Conservation (phyloP, 2,113 vertebrate species). For the Saguinus imperator region DNA sequence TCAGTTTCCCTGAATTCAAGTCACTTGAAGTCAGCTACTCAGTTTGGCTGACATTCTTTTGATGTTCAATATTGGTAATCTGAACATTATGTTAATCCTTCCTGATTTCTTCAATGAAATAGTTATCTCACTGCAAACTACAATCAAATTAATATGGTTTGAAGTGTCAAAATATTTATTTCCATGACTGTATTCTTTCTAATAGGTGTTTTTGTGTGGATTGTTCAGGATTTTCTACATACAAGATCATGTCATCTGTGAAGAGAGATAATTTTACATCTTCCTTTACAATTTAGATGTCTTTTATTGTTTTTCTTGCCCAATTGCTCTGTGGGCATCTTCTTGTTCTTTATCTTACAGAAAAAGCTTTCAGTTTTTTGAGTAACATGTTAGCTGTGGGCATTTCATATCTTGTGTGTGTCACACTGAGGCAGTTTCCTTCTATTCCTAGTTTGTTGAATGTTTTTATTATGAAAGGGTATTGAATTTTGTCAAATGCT, state of each 20-base stretch:
- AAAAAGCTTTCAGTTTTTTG: not conserved
- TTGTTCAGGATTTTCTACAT: not conserved
- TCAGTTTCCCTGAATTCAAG: not conserved
- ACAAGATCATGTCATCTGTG: not conserved
- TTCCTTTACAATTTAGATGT: not conserved
- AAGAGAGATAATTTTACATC: not conserved
- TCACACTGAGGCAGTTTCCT: not conserved
- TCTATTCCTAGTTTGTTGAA: not conserved
- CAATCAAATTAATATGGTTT: not conserved
- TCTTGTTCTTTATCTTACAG: not conserved
- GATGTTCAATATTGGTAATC: not conserved
- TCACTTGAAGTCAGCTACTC: not conserved
- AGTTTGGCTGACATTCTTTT: not conserved
- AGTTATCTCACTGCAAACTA: not conserved
- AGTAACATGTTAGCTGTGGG: not conserved
- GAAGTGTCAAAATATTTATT: not conserved
- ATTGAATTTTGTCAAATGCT: not conserved
- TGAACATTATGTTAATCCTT: not conserved
- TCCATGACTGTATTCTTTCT: not conserved
- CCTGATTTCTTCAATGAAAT: not conserved
- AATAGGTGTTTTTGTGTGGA: not conserved
- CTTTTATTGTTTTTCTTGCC: not conserved
- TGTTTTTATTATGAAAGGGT: not conserved
- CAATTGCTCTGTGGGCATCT: not conserved
- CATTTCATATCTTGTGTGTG: not conserved